Conservation (phyloP, 2,113 vertebrate genomes). For the Spizaetus ornatus region DNA sequence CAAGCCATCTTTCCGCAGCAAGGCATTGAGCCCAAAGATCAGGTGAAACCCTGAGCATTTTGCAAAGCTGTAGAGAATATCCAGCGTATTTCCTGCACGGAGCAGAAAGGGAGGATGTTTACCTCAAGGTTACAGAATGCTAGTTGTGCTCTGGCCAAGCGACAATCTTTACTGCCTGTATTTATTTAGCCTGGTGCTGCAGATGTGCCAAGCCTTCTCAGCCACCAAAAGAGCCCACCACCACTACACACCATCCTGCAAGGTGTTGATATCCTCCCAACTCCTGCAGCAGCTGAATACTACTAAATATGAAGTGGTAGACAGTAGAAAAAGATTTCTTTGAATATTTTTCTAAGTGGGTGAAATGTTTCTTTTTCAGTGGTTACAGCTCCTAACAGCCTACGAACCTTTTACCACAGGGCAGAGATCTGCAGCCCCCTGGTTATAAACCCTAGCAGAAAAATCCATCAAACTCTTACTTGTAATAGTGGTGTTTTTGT, state of each 20-base stretch:
- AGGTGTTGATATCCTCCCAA: not conserved
- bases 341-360: not conserved
- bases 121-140: accelerated
- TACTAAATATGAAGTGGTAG: not conserved
- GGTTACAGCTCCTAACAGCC: not conserved
- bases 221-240: not conserved
- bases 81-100: constrained; percentile 78
- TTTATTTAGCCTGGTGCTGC: not conserved
- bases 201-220: not conserved
- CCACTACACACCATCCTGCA: not conserved
- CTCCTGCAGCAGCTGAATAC: not conserved
- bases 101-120: not conserved
- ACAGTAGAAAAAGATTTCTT: not conserved
- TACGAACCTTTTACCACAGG: accelerated
- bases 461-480: constrained; percentile 45
- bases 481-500: constrained; percentile 75
- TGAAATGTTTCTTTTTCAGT: not conserved
- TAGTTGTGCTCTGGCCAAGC: not conserved
- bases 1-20: constrained; percentile 77
- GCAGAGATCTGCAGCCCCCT: not conserved
- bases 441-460: not conserved
- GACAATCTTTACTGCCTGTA: not conserved
- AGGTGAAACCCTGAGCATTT: constrained; percentile 84
- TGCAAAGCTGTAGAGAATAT: constrained; percentile 85
- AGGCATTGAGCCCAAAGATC: constrained; percentile 92